These are phyloP conservation scores for Misgurnus mizolepis DNA, from an alignment of 2,113 vertebrate genomes.

Conservation along the genomic window DNA sequence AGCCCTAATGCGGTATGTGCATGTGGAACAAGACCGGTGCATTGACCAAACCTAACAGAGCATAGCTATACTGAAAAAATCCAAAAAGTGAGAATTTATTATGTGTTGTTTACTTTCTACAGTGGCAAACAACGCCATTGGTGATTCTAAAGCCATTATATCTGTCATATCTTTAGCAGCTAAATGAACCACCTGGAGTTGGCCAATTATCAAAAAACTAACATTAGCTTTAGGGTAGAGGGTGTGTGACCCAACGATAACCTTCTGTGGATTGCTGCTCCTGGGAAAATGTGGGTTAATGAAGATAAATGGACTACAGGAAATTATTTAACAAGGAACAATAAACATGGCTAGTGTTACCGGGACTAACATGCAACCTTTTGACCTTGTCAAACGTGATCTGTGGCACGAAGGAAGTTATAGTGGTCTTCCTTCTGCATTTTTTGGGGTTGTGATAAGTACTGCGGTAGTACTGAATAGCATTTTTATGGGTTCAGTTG, in stretches of 20 bases:
- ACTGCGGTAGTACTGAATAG: background rate
- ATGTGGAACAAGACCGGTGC: background rate
- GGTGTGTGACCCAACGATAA: conserved; percentile 31
- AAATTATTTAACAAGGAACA: conserved; percentile 47
- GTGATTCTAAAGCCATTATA: background rate
- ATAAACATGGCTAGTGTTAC: conserved; percentile 40
- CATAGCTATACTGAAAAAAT: conserved; percentile 29
- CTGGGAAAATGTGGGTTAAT: background rate
- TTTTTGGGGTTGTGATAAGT: background rate
- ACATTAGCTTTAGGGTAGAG: conserved; percentile 18
- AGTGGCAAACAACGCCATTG: too few relatives aligned
- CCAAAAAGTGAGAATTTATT: too few relatives aligned
- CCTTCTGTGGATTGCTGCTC: conserved; percentile 2
- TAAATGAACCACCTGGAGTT: background rate
- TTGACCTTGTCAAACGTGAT: conserved; percentile 29
- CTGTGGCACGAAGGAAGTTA: background rate
- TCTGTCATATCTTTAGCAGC: background rate
- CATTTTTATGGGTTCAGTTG: conserved; percentile 18
- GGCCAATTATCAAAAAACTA: background rate
- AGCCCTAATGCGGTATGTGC: background rate
- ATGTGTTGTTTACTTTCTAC: too few relatives aligned
- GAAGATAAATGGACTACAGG: conserved; percentile 51
- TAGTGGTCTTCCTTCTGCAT: background rate
- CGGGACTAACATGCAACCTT: conserved; percentile 3
- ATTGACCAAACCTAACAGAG: conserved; percentile 30